Evolutionary conservation across 2,113 vertebrate species (phyloP).

Genomic region (Crotalus viridis): DNA sequence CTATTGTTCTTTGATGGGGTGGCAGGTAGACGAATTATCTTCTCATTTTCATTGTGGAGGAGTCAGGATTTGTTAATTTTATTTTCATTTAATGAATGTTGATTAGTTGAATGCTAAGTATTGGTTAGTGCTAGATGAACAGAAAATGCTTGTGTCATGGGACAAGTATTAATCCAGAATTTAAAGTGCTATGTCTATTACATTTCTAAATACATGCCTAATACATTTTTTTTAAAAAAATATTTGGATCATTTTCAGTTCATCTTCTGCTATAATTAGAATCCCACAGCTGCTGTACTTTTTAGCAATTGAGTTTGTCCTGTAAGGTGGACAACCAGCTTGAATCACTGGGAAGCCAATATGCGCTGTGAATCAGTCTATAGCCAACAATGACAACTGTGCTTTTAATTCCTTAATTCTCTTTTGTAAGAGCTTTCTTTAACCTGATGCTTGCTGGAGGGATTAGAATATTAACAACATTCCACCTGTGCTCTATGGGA

Average conservation of each 20-base stretch:
- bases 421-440: background rate
- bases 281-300: background rate
- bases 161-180: constrained; percentile 16
- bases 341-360: background rate
- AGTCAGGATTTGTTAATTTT: constrained; percentile 18
- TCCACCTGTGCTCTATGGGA: background rate
- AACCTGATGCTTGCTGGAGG: background rate
- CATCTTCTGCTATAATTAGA: background rate
- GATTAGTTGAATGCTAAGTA: constrained; percentile 21
- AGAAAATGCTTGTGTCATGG: background rate
- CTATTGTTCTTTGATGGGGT: constrained; percentile 30
- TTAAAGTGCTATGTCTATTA: background rate
- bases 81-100: constrained; percentile 16
- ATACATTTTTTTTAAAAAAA: background rate
- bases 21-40: constrained; percentile 20
- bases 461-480: background rate
- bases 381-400: background rate
- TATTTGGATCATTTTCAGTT: background rate
- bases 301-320: background rate
- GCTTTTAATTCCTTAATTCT: background rate
- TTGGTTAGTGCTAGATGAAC: background rate
- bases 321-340: background rate
- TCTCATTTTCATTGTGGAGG: constrained; percentile 31
- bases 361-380: background rate
- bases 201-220: background rate